A percentile compares a stretch with the other conserved stretches of the same genome.
These are phyloP conservation scores for Leptinotarsa defecta DNA, from an alignment of 1,140 invertebrate genomes.

Conservation along the genomic window DNA sequence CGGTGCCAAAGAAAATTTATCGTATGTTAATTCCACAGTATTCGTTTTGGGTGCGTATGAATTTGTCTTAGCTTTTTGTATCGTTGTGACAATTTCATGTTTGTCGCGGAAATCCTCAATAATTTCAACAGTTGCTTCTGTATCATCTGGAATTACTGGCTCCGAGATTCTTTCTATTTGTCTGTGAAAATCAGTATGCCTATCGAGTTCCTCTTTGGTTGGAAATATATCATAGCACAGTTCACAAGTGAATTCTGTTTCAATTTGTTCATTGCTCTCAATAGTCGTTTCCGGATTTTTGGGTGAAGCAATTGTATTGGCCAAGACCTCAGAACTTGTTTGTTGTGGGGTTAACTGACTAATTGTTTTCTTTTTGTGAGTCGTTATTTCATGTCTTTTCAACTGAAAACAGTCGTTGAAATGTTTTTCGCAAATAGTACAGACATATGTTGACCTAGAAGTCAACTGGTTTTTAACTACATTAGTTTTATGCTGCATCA, in stretches of 20 bases:
- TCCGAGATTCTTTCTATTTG: conserved; percentile 23
- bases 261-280: neutral
- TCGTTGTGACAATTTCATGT: conserved; percentile 11
- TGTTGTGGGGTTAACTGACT: neutral
- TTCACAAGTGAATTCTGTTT: conserved; percentile 33
- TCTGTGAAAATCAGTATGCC: conserved; percentile 32
- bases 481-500: conserved; percentile 33
- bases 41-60: neutral
- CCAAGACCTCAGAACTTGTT: conserved; percentile 1
- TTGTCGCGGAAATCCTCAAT: conserved; percentile 15
- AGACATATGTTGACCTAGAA: conserved; percentile 26
- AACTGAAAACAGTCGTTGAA: conserved; percentile 34
- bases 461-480: neutral
- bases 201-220: conserved; percentile 30
- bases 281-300: neutral
- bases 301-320: neutral
- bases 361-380: conserved; percentile 14
- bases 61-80: conserved; percentile 2
- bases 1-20: conserved; percentile 5
- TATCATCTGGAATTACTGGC: conserved; percentile 25
- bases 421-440: conserved; percentile 18
- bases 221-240: conserved; percentile 37
- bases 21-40: neutral
- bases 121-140: conserved; percentile 21
- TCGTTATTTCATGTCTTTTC: conserved; percentile 28